These are phyloP conservation scores for Antheraea assamensis DNA, from an alignment of 2,888 invertebrate species.

Conservation along the genomic window DNA sequence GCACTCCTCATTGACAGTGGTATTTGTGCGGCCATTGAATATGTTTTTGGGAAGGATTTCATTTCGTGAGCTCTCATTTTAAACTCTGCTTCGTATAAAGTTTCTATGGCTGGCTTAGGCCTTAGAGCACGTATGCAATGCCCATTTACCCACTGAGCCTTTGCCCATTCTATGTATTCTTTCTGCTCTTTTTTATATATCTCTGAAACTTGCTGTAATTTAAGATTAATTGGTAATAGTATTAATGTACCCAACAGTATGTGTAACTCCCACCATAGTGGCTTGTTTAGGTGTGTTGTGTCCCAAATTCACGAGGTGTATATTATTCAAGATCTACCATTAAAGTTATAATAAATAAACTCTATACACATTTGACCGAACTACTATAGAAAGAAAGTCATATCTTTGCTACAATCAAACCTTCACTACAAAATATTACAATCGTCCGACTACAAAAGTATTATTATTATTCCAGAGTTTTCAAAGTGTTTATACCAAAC, in stretches of 20 bases:
- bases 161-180: slow-evolving; percentile 67
- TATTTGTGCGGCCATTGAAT: slow-evolving; percentile 62
- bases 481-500: too few relatives aligned
- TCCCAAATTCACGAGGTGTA: too few relatives aligned
- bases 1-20: slow-evolving; percentile 41
- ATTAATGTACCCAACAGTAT: not conserved
- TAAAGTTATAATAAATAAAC: too few relatives aligned
- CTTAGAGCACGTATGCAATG: slow-evolving; percentile 61
- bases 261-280: too few relatives aligned
- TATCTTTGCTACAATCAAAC: too few relatives aligned
- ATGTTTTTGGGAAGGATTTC: slow-evolving; percentile 52
- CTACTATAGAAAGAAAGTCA: too few relatives aligned
- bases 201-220: slow-evolving; percentile 51
- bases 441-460: too few relatives aligned
- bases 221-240: not conserved
- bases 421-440: too few relatives aligned
- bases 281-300: too few relatives aligned
- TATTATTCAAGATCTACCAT: too few relatives aligned
- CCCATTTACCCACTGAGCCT: slow-evolving; percentile 50
- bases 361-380: too few relatives aligned
- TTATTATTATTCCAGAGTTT: too few relatives aligned
- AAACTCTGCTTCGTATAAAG: slow-evolving; percentile 62
- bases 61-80: slow-evolving; percentile 49
- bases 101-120: slow-evolving; percentile 59
- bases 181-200: slow-evolving; percentile 60